Evolutionary conservation across 2,113 vertebrate species (phyloP).

Genomic region (Albula glossodonta): DNA sequence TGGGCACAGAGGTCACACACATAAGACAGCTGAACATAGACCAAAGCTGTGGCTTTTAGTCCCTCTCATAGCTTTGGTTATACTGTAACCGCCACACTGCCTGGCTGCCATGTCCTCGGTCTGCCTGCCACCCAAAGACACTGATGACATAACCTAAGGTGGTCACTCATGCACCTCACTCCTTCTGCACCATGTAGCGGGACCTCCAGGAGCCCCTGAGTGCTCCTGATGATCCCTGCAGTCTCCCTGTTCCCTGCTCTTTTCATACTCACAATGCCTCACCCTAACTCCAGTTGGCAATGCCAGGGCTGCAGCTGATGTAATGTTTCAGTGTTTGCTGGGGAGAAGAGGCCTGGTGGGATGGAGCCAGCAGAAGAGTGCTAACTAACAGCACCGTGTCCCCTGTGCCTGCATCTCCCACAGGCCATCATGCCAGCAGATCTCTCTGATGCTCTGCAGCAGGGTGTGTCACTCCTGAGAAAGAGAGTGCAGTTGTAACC

Average conservation of each 20-base stretch:
- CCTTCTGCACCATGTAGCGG: too few species aligned
- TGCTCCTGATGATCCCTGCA: not conserved
- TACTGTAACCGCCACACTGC: not conserved
- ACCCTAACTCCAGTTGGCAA: slow-evolving; percentile 29
- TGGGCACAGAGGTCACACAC: not conserved
- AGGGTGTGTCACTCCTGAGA: not conserved
- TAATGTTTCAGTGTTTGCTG: slow-evolving; percentile 8
- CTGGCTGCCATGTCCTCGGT: not conserved
- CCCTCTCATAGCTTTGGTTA: not conserved
- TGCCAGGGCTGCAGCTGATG: slow-evolving; percentile 12
- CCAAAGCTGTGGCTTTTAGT: not conserved
- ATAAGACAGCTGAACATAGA: not conserved
- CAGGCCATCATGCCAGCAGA: not conserved
- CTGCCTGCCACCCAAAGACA: not conserved
- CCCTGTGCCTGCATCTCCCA: not conserved
- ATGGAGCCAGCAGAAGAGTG: not conserved
- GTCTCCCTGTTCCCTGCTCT: not conserved
- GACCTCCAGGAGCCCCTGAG: not conserved
- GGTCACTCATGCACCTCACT: too few species aligned
- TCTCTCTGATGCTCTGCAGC: not conserved
- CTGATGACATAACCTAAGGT: not conserved
- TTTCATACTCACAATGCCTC: slow-evolving; percentile 17
- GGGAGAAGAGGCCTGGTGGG: slow-evolving; percentile 9
- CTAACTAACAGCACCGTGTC: not conserved
- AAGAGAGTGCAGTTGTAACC: not conserved